phyloP scores from a whole-genome alignment of 2,888 invertebrate genomes.

The Hemaris fuciformis region DNA sequence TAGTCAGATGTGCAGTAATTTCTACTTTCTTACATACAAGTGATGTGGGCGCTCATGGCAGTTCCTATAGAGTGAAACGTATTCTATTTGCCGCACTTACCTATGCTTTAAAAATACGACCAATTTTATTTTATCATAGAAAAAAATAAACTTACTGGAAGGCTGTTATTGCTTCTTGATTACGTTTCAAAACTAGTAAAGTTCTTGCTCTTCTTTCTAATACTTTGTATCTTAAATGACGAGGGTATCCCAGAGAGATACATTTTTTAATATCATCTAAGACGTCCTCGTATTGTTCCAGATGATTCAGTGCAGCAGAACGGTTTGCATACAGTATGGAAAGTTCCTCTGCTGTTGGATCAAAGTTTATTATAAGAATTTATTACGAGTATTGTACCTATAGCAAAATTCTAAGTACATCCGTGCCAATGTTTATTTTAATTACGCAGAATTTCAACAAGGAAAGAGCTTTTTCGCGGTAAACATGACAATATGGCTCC shows the following conservation, averaged over 20 bases:
- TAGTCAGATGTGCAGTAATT: too few relatives aligned
- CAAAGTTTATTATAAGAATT: conserved; percentile 9
- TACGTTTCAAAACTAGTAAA: conserved; percentile 84
- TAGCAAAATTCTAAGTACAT: conserved; percentile 7
- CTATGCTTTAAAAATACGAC: too few relatives aligned
- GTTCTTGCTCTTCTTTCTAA: conserved; percentile 88
- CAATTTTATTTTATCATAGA: background rate
- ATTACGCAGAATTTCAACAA: conserved; percentile 17
- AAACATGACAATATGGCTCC: background rate
- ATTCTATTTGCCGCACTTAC: too few relatives aligned
- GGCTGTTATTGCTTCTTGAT: conserved; percentile 83
- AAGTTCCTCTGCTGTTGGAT: conserved; percentile 79
- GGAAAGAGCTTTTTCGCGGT: conserved; percentile 32
- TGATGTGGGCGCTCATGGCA: too few relatives aligned
- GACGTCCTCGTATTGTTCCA: conserved; percentile 84
- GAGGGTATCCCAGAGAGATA: conserved; percentile 85
- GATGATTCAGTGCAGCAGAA: conserved; percentile 89
- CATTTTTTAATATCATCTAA: conserved; percentile 87
- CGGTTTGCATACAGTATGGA: conserved; percentile 89
- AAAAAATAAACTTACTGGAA: conserved; percentile 73
- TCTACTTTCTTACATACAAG: too few relatives aligned
- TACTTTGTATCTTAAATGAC: conserved; percentile 87
- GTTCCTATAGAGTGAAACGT: too few relatives aligned
- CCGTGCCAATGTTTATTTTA: conserved; percentile 14
- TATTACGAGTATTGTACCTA: background rate